Percentiles rank a stretch among this genome's conserved stretches.
Conservation (phyloP, 2,113 vertebrate species). For the Eudyptes chrysolophus region DNA sequence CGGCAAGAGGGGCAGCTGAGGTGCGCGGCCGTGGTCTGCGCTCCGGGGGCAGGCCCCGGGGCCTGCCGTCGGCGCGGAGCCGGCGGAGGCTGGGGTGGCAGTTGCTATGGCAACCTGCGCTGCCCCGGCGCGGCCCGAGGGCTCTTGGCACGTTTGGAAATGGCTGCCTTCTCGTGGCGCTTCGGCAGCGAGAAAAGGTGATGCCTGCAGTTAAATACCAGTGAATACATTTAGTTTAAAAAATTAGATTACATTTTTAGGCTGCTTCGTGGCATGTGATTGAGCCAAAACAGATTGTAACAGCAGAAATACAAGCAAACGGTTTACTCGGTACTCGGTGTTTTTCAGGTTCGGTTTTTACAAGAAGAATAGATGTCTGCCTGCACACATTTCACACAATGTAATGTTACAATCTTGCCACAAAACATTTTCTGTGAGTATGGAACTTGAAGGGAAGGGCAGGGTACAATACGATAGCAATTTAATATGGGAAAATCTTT, state of each 20-base stretch:
- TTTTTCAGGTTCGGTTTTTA: background rate
- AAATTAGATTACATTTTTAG: conserved; percentile 50
- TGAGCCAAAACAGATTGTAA: background rate
- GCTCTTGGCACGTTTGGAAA: background rate
- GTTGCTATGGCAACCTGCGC: conserved; percentile 61
- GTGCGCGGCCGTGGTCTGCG: background rate
- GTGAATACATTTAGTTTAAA: conserved; percentile 39
- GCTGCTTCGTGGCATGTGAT: background rate
- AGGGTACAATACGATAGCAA: background rate
- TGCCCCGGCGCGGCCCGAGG: background rate
- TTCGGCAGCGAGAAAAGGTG: background rate
- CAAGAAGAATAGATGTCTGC: background rate
- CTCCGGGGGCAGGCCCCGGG: conserved; percentile 34
- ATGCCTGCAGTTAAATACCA: conserved; percentile 48
- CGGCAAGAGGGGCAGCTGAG: background rate
- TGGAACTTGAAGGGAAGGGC: background rate
- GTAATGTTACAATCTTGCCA: background rate
- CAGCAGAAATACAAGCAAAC: background rate
- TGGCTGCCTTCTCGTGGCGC: conserved; percentile 33
- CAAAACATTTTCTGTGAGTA: background rate
- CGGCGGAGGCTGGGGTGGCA: conserved; percentile 43
- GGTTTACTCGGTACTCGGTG: background rate
- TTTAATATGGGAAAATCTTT: background rate
- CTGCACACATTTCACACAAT: background rate
- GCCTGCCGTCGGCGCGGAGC: conserved; percentile 53